Evolutionary conservation across 1,140 invertebrate species (phyloP).

Genomic region (Probaryconus sp.): DNA sequence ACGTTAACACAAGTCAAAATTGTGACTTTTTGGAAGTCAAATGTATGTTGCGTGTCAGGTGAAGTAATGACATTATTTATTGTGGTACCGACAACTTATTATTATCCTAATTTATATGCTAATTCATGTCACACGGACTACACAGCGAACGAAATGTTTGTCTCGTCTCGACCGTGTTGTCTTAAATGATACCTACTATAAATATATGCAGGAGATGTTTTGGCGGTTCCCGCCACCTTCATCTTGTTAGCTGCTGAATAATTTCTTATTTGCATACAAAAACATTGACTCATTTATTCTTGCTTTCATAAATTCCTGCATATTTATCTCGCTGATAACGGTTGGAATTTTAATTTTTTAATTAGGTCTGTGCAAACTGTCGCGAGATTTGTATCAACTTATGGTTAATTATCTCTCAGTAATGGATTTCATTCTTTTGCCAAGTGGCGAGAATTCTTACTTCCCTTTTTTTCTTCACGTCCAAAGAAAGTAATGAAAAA

Average conservation of each 20-base stretch:
- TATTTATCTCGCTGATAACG: too few relatives aligned
- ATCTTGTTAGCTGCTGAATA: slow-evolving; percentile 28
- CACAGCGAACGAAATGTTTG: slow-evolving; percentile 37
- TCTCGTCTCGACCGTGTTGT: slow-evolving; percentile 14
- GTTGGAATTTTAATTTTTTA: slow-evolving; percentile 8
- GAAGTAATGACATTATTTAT: slow-evolving; percentile 39
- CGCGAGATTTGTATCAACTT: too few relatives aligned
- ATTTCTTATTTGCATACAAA: slow-evolving; percentile 32
- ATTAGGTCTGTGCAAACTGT: background rate
- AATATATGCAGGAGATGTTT: slow-evolving; percentile 34
- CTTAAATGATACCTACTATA: slow-evolving; percentile 44
- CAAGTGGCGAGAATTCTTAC: too few relatives aligned
- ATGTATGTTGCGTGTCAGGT: background rate
- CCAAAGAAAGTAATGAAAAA: too few relatives aligned
- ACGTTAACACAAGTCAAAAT: too few relatives aligned
- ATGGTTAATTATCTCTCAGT: too few relatives aligned
- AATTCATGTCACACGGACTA: slow-evolving; percentile 39
- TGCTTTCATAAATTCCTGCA: background rate
- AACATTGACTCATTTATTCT: slow-evolving; percentile 11
- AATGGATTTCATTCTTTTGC: too few relatives aligned
- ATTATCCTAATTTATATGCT: slow-evolving; percentile 58
- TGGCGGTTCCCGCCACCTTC: slow-evolving; percentile 4
- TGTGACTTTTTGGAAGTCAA: too few relatives aligned
- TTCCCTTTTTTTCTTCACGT: too few relatives aligned
- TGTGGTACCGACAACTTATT: slow-evolving; percentile 13